Conservation (phyloP, 2,888 invertebrate species). For the Xanthorhoe spadicearia region DNA sequence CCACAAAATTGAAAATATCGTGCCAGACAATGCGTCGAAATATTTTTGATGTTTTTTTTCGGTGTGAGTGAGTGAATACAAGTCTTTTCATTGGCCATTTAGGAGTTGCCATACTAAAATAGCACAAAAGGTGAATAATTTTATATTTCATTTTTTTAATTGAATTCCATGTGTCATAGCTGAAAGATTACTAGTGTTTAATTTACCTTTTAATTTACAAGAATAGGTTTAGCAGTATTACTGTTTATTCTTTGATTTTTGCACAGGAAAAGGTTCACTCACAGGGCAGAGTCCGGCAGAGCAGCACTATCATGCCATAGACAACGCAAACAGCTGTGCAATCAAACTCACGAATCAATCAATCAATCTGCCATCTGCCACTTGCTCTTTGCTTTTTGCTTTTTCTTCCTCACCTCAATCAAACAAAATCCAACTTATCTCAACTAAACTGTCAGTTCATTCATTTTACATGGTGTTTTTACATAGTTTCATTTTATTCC, state of each 20-base stretch:
- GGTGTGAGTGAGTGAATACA: slow-evolving; percentile 5
- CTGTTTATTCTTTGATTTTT: no score
- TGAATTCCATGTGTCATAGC: no score
- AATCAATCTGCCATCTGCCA: background rate
- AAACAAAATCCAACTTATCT: background rate
- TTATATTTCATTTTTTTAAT: no score
- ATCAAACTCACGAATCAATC: background rate
- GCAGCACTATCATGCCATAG: background rate
- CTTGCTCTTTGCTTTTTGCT: no score
- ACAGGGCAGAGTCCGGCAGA: background rate
- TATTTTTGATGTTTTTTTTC: slow-evolving; percentile 46
- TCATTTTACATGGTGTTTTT: slow-evolving; percentile 2
- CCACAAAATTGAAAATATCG: slow-evolving; percentile 64
- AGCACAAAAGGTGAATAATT: background rate
- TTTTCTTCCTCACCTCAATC: background rate
- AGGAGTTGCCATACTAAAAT: slow-evolving; percentile 5
- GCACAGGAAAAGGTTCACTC: no score
- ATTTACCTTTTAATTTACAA: no score
- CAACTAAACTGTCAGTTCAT: background rate
- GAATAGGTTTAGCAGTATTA: no score
- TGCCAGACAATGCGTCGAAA: slow-evolving; percentile 64
- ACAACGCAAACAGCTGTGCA: background rate
- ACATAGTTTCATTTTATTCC: background rate
- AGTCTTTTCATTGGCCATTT: slow-evolving; percentile 11
- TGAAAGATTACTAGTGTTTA: no score